A percentile compares a stretch with the other conserved stretches of the same genome.
Evolutionary conservation across 2,797 vertebrate genomes (phyloP).

Genomic region (Sciurus vulgaris): DNA sequence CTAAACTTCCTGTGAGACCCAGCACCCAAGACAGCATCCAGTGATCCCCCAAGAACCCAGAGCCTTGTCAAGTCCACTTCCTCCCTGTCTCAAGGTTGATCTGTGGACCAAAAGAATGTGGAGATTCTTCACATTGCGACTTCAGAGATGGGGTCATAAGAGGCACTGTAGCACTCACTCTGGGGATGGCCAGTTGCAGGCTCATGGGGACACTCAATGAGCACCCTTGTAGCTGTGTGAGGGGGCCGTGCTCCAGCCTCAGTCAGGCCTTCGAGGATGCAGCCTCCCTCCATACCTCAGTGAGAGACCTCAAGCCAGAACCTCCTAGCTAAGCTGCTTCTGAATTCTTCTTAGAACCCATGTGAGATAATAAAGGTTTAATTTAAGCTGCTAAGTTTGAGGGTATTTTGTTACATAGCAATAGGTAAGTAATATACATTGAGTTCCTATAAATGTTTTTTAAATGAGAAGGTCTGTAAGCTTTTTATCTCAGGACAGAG

Average conservation of each 20-base stretch:
- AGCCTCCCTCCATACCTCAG: background rate
- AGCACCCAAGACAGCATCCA: background rate
- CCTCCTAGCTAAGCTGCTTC: background rate
- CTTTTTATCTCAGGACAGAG: background rate
- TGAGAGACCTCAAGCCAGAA: background rate
- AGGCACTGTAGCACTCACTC: background rate
- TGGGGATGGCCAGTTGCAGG: background rate
- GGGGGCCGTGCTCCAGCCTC: background rate
- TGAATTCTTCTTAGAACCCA: background rate
- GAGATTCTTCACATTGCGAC: no score
- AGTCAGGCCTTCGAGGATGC: background rate
- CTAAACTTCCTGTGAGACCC: background rate
- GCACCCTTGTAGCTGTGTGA: background rate
- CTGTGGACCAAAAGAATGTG: background rate
- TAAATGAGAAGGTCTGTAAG: background rate
- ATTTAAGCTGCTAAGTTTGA: slow-evolving; percentile 7
- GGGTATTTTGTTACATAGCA: background rate
- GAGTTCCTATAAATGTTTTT: background rate
- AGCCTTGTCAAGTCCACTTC: background rate
- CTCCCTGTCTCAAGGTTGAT: background rate
- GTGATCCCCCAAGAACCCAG: background rate
- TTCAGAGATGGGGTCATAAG: slow-evolving; percentile 1
- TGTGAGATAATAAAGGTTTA: background rate
- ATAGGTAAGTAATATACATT: background rate
- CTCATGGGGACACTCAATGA: background rate